Base-by-base conservation (phyloP, 2,113 vertebrate species). In the Saguinus imperator region DNA sequence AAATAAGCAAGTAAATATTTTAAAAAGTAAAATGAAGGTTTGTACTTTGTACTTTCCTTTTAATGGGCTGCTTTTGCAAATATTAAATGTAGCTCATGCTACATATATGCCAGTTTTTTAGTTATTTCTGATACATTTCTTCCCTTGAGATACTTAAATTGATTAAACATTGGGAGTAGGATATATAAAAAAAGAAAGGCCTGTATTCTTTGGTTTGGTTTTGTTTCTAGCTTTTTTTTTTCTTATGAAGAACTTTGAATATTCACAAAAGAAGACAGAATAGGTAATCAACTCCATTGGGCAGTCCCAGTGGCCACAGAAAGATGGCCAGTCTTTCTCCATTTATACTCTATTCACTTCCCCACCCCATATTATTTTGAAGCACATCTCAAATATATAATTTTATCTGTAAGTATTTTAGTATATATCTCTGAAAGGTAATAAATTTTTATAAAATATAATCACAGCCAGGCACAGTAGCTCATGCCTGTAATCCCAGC, bases 121-220 rank as follows among this genome's bases (percentile, higher is more conserved):
- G 32, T 90, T 87, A 70, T 48, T 50, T 11, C 37, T 80, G 43
- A 81, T 66, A 52, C 27, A 66, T 88, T 58, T 92, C 55, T 92
- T 90, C 12, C n/a, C 16, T 94, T 95, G 70, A 80, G 75, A 87
- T 92, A 94, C 58, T 92, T 89, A 80, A 84, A 92, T 27, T 75
- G 79, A n/a, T 94, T 92, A 76, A 79, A 66, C 20, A 45, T 40
- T 48, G 29, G 35, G 35, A 87, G 48, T 58, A 77, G 43, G 89
- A 72, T 58, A 76, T 85, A 97, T 13, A 14, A 94, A 95, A 55
- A 84, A 93, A 85, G 84, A 89, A 87, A 87, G 92, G 23, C 52
- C 58, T 77, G 23, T 80, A 37, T 37, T 40, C 29, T 92, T 89
- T 91, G 23, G 32, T 29, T 64, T 95, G 55, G 6, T 35, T 93